Base-by-base conservation (phyloP, 2,888 invertebrate genomes). In the Xylota segnis region DNA sequence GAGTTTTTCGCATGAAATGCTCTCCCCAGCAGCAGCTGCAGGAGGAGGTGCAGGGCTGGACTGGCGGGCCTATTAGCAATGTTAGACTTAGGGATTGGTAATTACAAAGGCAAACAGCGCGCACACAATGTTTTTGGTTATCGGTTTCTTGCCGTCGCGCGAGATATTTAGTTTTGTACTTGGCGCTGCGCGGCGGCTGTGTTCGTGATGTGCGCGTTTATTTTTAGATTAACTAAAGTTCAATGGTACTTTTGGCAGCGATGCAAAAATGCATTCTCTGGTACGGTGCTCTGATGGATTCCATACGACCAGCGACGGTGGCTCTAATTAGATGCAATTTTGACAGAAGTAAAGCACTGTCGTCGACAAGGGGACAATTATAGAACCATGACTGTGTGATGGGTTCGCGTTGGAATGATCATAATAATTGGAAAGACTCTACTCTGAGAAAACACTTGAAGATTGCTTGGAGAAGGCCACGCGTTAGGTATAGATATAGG, bases 211-310 rank as follows among this genome's bases (percentile, higher is more conserved):
- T 83, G 14, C 9, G 34, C 9, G 37, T 43, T 66, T 83, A 83
- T 77, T 77, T 77, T 66, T 59, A 83, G 65, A 71, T 50, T 37
- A 45, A 77, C 83, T 77, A 77, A 77, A 83, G 83, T 83, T 83
- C 71, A 77, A 71, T 83, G 83, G 77, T 83, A 83, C 77, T 83
- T 83, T 83, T 83, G 83, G 83, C 83, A 83, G 65, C 52, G 65
- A 59, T 65, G 77, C 83, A 77, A 66, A 63, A 76, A 76, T 76
- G 63, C 63, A 40, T 56, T 65, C 50, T 52, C 9, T 2, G n/a
- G 16, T 9, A 18, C 50, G 23, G 61, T 45, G 52, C 32, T 37
- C 23, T 66, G 72, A 77, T 32, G 7, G 52, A 77, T 77, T 54
- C 40, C 65, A 54, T 61, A 77, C 37, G 77, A 23, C 3, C n/a